Evolutionary conservation across 2,113 vertebrate species (phyloP).

Genomic region (Nansenia antarctica): DNA sequence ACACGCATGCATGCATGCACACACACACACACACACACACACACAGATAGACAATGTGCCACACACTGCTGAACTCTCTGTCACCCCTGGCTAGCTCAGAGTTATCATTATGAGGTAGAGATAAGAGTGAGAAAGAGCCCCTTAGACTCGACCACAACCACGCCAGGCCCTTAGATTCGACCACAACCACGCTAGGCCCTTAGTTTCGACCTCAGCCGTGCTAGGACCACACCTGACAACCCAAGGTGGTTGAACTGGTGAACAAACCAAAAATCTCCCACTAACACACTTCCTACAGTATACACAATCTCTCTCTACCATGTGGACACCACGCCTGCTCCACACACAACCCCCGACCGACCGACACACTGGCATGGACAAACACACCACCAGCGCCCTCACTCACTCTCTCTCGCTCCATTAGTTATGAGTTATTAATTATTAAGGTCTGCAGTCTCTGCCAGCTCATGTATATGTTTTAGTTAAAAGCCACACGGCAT

Average conservation of each 20-base stretch:
- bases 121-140: constrained; percentile 45
- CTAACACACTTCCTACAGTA: background rate
- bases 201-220: background rate
- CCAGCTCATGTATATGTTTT: no score
- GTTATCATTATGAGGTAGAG: constrained; percentile 35
- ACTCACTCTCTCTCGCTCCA: no score
- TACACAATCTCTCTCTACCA: background rate
- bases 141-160: background rate
- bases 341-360: background rate
- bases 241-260: background rate
- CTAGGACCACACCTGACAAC: constrained; percentile 9
- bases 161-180: constrained; percentile 1
- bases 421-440: no score
- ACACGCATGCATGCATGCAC: background rate
- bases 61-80: constrained; percentile 51
- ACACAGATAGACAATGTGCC: constrained; percentile 4
- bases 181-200: constrained; percentile 9
- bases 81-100: constrained; percentile 38
- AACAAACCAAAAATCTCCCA: background rate
- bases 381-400: no score
- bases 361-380: no score
- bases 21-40: constrained; percentile 3
- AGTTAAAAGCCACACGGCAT: background rate
- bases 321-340: background rate
- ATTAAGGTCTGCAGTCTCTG: no score